Percentiles rank a stretch among this genome's conserved stretches.
Evolutionary conservation across 2,888 invertebrate species (phyloP).

Genomic region (Petrolisthes cinctipes): DNA sequence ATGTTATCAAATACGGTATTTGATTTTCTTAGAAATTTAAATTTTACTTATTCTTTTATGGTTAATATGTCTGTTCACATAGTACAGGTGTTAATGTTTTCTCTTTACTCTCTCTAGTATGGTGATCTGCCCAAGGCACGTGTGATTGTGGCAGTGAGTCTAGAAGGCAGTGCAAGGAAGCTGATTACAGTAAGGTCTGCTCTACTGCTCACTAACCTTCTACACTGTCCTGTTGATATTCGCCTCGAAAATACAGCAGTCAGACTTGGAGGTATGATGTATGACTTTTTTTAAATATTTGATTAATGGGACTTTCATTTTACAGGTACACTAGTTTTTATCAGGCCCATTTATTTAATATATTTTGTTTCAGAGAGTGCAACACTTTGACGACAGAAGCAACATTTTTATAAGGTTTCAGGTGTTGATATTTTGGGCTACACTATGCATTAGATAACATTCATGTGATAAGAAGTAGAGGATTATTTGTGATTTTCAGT

Average conservation of each 20-base stretch:
- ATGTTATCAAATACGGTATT: too few relatives aligned
- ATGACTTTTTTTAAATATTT: neutral
- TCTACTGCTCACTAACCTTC: slow-evolving; percentile 81
- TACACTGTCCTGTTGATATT: slow-evolving; percentile 80
- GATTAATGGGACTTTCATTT: neutral
- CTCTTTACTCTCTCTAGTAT: slow-evolving; percentile 16
- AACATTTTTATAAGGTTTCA: neutral
- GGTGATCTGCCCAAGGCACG: slow-evolving; percentile 76
- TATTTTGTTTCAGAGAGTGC: too few relatives aligned
- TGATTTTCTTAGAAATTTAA: too few relatives aligned
- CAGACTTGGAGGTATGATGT: slow-evolving; percentile 65
- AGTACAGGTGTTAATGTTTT: neutral
- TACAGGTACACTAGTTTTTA: too few relatives aligned
- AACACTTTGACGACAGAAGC: too few relatives aligned
- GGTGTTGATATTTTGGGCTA: too few relatives aligned
- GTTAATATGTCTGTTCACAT: too few relatives aligned
- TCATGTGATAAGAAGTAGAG: too few relatives aligned
- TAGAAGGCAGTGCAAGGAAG: slow-evolving; percentile 95
- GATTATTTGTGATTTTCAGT: too few relatives aligned
- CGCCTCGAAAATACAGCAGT: slow-evolving; percentile 76
- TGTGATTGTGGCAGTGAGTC: slow-evolving; percentile 89
- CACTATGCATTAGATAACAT: too few relatives aligned
- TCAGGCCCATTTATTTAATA: too few relatives aligned
- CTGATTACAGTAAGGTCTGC: slow-evolving; percentile 93
- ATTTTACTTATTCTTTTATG: too few relatives aligned